Evolutionary conservation across 2,113 vertebrate species (phyloP).

Genomic region (Vicugna pacos): DNA sequence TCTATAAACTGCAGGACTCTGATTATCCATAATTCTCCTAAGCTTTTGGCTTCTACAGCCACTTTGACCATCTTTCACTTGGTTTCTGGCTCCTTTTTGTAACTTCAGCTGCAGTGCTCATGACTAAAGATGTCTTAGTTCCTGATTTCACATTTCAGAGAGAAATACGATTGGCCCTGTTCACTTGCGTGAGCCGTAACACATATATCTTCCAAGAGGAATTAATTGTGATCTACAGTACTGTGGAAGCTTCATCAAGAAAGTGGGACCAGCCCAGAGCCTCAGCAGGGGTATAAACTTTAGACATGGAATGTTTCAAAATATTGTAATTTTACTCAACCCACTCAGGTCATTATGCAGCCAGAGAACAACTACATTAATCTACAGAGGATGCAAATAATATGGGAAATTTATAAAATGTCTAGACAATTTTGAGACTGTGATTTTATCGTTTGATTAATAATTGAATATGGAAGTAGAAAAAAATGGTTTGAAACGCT

Average conservation of each 20-base stretch:
- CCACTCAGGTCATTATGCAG: not conserved
- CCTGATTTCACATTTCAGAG: conserved; percentile 11
- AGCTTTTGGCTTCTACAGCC: not conserved
- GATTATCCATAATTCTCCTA: not conserved
- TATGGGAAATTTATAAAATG: not conserved
- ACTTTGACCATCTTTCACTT: not conserved
- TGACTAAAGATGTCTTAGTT: not conserved
- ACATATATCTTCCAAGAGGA: not conserved
- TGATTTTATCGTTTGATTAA: not conserved
- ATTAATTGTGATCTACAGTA: not conserved
- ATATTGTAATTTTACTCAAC: not conserved
- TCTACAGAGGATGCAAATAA: not conserved
- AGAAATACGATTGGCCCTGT: not conserved
- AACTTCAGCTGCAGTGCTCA: not conserved
- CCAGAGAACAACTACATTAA: not conserved
- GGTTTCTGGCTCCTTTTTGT: not conserved
- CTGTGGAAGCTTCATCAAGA: not conserved
- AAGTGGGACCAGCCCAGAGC: not conserved
- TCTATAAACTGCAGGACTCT: not conserved
- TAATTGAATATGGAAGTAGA: not conserved
- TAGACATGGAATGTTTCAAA: not conserved
- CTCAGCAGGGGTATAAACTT: not conserved
- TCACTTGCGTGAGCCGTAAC: not conserved
- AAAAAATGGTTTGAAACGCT: conserved; percentile 29
- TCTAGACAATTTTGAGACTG: not conserved